A percentile compares a stretch with the other conserved stretches of the same genome.
phyloP scores from a whole-genome alignment of 1,140 invertebrate genomes.

The Zaprionus davidi region DNA sequence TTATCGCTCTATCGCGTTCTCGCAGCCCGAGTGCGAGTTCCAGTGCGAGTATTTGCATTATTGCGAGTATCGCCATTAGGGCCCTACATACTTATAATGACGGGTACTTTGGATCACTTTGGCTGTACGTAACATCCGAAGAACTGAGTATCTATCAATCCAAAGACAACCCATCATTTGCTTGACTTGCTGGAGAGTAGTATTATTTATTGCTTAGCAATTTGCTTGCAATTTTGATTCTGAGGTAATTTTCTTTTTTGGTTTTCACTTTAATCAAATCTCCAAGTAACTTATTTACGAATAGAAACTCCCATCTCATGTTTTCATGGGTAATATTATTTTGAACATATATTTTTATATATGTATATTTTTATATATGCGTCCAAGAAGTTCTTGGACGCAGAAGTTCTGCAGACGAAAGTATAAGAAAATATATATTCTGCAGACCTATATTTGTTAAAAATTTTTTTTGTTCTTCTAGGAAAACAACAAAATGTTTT shows the following conservation, averaged over 20 bases:
- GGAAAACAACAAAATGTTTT: too few relatives aligned
- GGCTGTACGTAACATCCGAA: conserved; percentile 39
- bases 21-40: conserved; percentile 17
- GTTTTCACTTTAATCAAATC: background rate
- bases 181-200: background rate
- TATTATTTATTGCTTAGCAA: conserved; percentile 29
- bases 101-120: conserved; percentile 40
- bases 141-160: background rate
- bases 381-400: too few relatives aligned
- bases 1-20: conserved; percentile 48
- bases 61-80: conserved; percentile 41
- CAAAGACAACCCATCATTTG: background rate
- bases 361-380: too few relatives aligned
- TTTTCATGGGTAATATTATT: too few relatives aligned
- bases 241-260: background rate
- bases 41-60: conserved; percentile 43
- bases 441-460: too few relatives aligned
- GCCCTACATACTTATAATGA: conserved; percentile 36
- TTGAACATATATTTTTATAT: too few relatives aligned
- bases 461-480: too few relatives aligned
- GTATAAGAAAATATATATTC: too few relatives aligned
- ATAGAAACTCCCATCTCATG: too few relatives aligned
- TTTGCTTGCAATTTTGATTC: conserved; percentile 2
- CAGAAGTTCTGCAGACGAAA: too few relatives aligned
- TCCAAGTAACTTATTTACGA: too few relatives aligned